Conservation (phyloP, 2,113 vertebrate species). For the Zosterops hypoxanthus region DNA sequence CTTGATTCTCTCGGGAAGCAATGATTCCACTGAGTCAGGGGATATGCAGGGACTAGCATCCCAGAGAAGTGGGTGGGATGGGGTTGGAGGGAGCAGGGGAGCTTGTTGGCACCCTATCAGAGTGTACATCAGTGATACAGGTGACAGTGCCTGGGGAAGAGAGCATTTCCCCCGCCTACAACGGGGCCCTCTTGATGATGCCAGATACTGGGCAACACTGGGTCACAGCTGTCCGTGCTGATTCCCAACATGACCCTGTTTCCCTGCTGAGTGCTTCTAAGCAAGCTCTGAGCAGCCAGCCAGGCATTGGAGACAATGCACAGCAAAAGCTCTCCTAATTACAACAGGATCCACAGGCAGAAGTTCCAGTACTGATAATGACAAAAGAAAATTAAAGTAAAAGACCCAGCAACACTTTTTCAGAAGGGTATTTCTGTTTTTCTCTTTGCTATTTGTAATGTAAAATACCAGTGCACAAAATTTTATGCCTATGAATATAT, state of each 20-base stretch:
- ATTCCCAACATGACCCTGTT: slow-evolving; percentile 21
- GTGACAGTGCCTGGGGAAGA: neutral
- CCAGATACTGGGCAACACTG: neutral
- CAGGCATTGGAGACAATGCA: slow-evolving; percentile 1
- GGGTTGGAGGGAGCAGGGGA: neutral
- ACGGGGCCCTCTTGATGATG: neutral
- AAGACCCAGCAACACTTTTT: neutral
- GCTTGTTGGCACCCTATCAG: neutral
- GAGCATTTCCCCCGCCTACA: fast-evolving
- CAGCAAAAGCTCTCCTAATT: neutral
- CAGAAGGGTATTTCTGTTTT: neutral
- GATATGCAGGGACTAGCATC: neutral
- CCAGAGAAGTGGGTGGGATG: neutral
- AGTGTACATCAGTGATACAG: neutral
- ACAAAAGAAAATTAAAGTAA: neutral
- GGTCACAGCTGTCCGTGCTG: neutral
- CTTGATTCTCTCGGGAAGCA: neutral
- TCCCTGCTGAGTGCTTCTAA: slow-evolving; percentile 22
- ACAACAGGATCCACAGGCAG: neutral
- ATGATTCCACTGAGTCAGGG: neutral
- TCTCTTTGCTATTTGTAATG: neutral
- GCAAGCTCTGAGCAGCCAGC: neutral
- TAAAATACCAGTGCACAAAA: neutral
- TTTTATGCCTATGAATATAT: neutral
- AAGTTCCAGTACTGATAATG: neutral